phyloP scores from a whole-genome alignment of 2,797 vertebrate genomes.

The Gephyroberyx darwinii region DNA sequence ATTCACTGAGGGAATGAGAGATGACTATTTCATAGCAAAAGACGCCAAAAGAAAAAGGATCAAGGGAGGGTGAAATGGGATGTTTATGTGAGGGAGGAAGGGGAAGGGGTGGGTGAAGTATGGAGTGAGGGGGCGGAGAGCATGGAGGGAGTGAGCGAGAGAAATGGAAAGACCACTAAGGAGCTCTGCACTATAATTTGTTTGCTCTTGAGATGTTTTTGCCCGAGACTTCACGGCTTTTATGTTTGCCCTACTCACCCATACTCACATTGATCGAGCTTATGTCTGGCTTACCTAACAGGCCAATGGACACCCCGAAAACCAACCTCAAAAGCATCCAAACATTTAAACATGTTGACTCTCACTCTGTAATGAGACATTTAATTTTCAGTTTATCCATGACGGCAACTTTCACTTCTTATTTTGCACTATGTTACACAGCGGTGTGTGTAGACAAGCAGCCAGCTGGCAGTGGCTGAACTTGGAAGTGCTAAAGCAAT shows the following conservation, averaged over 20 bases:
- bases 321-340: too few species aligned
- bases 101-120: conserved; percentile 1
- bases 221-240: conserved; percentile 6
- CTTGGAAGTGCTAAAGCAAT: too few species aligned
- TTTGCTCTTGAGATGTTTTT: conserved; percentile 4
- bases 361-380: too few species aligned
- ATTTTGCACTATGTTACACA: too few species aligned
- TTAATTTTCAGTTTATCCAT: too few species aligned
- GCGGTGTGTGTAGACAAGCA: too few species aligned
- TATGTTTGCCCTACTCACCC: neutral
- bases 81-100: conserved; percentile 2
- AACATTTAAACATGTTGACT: too few species aligned
- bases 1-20: conserved; percentile 2
- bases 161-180: neutral
- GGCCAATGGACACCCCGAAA: too few species aligned
- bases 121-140: neutral
- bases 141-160: neutral
- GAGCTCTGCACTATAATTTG: neutral
- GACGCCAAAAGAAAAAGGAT: neutral
- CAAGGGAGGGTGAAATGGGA: neutral
- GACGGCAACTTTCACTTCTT: too few species aligned
- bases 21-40: neutral
- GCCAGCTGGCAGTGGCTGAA: too few species aligned
- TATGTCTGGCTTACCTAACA: too few species aligned
- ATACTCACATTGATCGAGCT: too few species aligned